A percentile compares a stretch with the other conserved stretches of the same genome.
phyloP scores from a whole-genome alignment of 2,888 invertebrate species.

The Noctua pronuba region DNA sequence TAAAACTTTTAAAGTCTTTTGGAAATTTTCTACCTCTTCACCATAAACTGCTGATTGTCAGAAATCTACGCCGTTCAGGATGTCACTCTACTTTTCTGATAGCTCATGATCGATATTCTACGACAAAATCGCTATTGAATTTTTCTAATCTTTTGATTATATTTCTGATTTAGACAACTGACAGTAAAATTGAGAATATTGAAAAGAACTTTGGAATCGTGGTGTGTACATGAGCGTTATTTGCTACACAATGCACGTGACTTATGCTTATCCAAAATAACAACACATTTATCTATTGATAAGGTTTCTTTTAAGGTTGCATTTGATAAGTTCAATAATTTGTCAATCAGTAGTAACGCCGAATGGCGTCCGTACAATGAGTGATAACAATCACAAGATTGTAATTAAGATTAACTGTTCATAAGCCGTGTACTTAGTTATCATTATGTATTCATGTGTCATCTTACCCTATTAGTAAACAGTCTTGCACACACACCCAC shows the following conservation, averaged over 20 bases:
- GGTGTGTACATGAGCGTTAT: no score
- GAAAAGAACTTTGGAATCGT: not conserved
- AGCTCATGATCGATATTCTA: not conserved
- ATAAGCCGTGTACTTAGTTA: not conserved
- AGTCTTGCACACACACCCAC: not conserved
- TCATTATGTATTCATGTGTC: not conserved
- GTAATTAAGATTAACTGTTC: not conserved
- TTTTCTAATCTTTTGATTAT: no score
- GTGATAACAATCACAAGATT: slow-evolving; percentile 1
- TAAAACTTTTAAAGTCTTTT: no score
- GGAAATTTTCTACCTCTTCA: no score
- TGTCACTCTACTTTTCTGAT: no score
- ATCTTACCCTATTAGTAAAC: slow-evolving; percentile 1
- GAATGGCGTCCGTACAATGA: not conserved
- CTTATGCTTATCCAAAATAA: slow-evolving; percentile 1
- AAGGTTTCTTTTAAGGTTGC: not conserved
- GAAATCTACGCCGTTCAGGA: not conserved
- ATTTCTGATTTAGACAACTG: not conserved
- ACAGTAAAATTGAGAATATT: not conserved
- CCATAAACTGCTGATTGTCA: not conserved
- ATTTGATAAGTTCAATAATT: not conserved
- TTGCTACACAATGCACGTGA: no score
- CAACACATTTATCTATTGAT: slow-evolving; percentile 2
- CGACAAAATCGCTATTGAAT: not conserved
- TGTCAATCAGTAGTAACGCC: not conserved